A percentile compares a stretch with the other conserved stretches of the same genome.
phyloP scores from a whole-genome alignment of 2,113 vertebrate species.

The Arvicanthis niloticus region DNA sequence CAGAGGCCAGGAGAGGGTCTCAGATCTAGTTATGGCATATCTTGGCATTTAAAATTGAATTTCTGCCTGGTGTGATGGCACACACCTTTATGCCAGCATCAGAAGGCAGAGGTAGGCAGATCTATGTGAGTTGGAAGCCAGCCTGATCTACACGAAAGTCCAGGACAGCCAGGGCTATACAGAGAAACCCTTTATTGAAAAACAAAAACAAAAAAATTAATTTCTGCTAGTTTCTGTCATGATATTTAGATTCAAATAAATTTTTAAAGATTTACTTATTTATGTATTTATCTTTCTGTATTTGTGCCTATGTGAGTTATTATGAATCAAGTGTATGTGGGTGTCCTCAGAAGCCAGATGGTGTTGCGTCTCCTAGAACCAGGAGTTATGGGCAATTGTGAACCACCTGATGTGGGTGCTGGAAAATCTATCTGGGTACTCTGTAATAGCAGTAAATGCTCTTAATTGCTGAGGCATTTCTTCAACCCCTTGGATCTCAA shows the following conservation, averaged over 20 bases:
- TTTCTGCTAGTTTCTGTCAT: not conserved
- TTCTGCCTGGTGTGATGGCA: not conserved
- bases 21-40: not conserved
- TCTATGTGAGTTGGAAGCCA: not conserved
- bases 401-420: not conserved
- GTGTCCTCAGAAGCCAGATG: not conserved
- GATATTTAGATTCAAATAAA: conserved; percentile 29
- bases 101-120: not conserved
- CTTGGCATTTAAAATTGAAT: conserved; percentile 36
- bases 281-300: not conserved
- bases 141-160: not conserved
- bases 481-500: not conserved
- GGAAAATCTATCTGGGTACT: not conserved
- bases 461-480: not conserved
- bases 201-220: not conserved
- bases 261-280: not conserved
- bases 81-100: not conserved
- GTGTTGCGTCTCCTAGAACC: not conserved
- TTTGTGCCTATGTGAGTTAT: not conserved
- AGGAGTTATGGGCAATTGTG: not conserved
- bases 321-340: not conserved
- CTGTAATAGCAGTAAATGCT: not conserved
- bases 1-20: not conserved
- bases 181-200: not conserved
- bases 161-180: not conserved